Conservation (phyloP, 2,888 invertebrate species). For the Amphimallon solstitiale region DNA sequence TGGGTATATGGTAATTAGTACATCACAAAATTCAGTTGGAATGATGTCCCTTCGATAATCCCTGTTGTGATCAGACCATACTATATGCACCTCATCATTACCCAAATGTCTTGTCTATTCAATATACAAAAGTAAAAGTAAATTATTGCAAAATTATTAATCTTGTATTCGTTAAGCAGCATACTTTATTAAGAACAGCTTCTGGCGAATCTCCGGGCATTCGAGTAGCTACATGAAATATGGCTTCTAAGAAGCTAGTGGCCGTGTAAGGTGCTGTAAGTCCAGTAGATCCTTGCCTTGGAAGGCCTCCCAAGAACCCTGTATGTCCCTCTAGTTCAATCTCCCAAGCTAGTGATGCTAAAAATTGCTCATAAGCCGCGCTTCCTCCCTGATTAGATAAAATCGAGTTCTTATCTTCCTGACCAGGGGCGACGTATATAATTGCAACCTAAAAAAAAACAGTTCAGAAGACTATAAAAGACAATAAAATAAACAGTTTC, state of each 20-base stretch:
- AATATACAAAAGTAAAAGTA: slow-evolving; percentile 33
- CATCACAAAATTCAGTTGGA: slow-evolving; percentile 99
- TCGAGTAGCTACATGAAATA: slow-evolving; percentile 97
- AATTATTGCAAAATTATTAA: not conserved
- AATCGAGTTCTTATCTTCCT: slow-evolving; percentile 96
- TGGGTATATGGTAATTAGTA: slow-evolving; percentile 96
- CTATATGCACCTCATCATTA: slow-evolving; percentile 98
- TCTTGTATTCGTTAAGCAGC: not conserved
- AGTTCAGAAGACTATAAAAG: too few species aligned
- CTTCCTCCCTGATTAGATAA: slow-evolving; percentile 91
- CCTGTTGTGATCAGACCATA: slow-evolving; percentile 97
- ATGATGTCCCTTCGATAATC: slow-evolving; percentile 97
- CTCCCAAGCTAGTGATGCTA: slow-evolving; percentile 80
- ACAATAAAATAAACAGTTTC: too few species aligned
- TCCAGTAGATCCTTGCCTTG: slow-evolving; percentile 90
- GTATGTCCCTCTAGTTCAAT: slow-evolving; percentile 94
- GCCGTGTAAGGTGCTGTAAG: slow-evolving; percentile 95
- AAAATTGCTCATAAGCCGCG: slow-evolving; percentile 86
- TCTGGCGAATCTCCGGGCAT: slow-evolving; percentile 93
- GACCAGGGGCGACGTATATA: slow-evolving; percentile 97
- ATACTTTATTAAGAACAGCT: slow-evolving; percentile 85
- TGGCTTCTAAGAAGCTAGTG: slow-evolving; percentile 90
- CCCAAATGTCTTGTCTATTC: slow-evolving; percentile 90
- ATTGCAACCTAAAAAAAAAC: slow-evolving; percentile 77
- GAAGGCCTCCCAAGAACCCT: slow-evolving; percentile 94